Base-by-base conservation (phyloP, 2,888 invertebrate species). In the Drosophila kuntzei region DNA sequence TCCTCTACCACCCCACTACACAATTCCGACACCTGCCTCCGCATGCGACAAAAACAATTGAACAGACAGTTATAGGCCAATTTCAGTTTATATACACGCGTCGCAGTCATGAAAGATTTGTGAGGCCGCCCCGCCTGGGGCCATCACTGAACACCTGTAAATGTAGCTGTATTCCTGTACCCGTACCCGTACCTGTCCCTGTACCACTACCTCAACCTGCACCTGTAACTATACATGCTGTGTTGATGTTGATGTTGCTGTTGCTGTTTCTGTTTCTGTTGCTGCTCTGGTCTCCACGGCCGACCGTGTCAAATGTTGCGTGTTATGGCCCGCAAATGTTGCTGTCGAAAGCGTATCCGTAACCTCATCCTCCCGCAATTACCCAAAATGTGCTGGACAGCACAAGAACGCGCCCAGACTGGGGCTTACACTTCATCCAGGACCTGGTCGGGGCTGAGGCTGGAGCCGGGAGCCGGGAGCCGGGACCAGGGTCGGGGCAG, bases 51-150 rank as follows among this genome's bases (percentile, higher is more conserved):
- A 75, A 88, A 84, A 84, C 83, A 84, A 84, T 84, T 88, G 83
- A 88, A 84, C 87, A 84, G 89, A 84, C 83, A 84, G 88, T 84
- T 84, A 84, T 84, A 88, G 83, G 83, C 83, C 89, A 88, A 83
- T 83, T 83, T 83, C 64, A 83, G 87, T 83, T 88, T 83, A 83
- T 88, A 72, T 80, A 80, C 86, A 87, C 75, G 88, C 82, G 80
- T 77, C 88, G 86, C 83, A 73, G 68, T 79, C 79, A 68, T 82
- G 83, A 85, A 86, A 85, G 86, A 82, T 83, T 86, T 88, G 88
- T 87, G 80, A 62, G 71, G 68, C 63, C 70, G 50, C 29, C 41
- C 55, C 49, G 49, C 37, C 47, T 46, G 53, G 66, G 43, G 68
- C 65, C 46, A 43, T 39, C 62, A 49, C 27, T 46, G 60, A 76